phyloP scores from a whole-genome alignment of 2,797 vertebrate species.

The Acanthis flammea region DNA sequence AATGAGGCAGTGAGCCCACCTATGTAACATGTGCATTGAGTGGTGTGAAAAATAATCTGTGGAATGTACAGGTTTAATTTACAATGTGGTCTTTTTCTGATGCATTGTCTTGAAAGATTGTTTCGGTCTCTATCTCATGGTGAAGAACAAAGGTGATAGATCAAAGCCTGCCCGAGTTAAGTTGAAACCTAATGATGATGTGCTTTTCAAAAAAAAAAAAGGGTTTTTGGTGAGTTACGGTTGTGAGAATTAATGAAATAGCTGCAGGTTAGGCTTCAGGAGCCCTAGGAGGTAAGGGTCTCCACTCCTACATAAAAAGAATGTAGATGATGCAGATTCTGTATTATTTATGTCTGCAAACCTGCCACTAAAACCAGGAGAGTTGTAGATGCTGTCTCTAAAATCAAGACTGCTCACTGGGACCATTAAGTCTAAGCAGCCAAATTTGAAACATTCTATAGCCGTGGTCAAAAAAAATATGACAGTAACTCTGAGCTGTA shows the following conservation, averaged over 20 bases:
- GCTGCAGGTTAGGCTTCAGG: not conserved
- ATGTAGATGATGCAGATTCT: not conserved
- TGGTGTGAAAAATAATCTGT: not conserved
- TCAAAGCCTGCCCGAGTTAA: constrained; percentile 33
- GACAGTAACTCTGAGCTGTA: not conserved
- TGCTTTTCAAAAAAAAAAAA: not conserved
- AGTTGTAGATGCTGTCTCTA: not conserved
- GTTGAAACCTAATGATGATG: not conserved
- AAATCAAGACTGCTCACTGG: not conserved
- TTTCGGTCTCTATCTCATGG: not conserved
- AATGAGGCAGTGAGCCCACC: not conserved
- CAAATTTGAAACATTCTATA: not conserved
- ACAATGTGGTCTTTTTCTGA: not conserved
- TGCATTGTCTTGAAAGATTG: not conserved
- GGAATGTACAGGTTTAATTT: not conserved
- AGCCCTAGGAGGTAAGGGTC: not conserved
- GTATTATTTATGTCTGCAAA: not conserved
- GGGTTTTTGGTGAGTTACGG: not conserved
- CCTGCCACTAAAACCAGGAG: not conserved
- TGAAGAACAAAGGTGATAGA: constrained; percentile 45
- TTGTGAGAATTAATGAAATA: not conserved
- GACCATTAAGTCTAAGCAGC: not conserved
- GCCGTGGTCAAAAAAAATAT: not conserved
- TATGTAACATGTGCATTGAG: not conserved
- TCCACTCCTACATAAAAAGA: not conserved